Evolutionary conservation across 2,797 vertebrate genomes (phyloP).

Genomic region (Glyptemys insculpta): DNA sequence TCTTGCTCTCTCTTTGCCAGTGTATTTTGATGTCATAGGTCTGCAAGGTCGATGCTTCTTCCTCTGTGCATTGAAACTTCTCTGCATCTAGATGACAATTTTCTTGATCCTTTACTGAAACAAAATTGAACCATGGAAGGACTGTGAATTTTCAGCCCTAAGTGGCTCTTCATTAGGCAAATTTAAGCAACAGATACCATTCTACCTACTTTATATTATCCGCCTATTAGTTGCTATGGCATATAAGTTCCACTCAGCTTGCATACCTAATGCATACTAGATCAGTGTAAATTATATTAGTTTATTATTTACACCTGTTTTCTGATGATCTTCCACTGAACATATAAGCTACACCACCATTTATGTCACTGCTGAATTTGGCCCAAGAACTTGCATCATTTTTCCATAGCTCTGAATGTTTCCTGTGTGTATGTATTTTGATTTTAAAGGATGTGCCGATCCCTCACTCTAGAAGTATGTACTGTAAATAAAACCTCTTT

Average conservation of each 20-base stretch:
- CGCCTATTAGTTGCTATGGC: conserved; percentile 7
- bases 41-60: not conserved
- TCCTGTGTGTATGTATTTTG: not conserved
- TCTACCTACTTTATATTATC: not conserved
- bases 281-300: rapidly evolving
- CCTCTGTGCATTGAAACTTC: rapidly evolving
- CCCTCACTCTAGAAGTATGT: not conserved
- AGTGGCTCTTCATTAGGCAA: conserved; percentile 53
- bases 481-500: not conserved
- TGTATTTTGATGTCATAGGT: rapidly evolving
- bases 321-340: not conserved
- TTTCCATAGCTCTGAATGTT: not conserved
- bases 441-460: not conserved
- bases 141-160: conserved; percentile 34
- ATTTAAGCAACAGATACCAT: conserved; percentile 36
- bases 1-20: not conserved
- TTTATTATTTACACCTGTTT: not conserved
- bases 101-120: not conserved
- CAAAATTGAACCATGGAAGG: conserved; percentile 10
- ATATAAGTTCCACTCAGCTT: not conserved
- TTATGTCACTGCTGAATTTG: not conserved
- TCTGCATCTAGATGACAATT: rapidly evolving
- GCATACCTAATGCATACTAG: not conserved
- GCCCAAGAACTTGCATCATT: rapidly evolving
- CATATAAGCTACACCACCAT: rapidly evolving